Evolutionary conservation across 1,140 invertebrate genomes (phyloP).

Genomic region (Lasioglossum baleicum): DNA sequence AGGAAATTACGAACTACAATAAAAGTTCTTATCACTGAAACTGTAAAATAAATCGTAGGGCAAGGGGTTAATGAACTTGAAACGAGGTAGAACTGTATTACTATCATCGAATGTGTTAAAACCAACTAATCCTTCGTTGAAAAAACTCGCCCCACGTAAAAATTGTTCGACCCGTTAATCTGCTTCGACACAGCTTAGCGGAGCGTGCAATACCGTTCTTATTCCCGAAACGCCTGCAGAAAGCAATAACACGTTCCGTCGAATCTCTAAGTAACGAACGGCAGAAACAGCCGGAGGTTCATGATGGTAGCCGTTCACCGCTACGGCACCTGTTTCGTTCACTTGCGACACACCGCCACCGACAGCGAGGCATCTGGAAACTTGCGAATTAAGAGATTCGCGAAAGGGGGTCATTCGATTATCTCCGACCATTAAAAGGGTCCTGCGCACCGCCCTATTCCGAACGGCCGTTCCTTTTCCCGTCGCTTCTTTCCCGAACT

Average conservation of each 20-base stretch:
- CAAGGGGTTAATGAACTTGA: no score
- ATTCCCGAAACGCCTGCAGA: neutral
- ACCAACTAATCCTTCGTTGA: no score
- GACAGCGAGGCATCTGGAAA: slow-evolving; percentile 56
- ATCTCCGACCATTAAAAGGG: slow-evolving; percentile 69
- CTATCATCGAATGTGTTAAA: no score
- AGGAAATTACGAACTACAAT: no score
- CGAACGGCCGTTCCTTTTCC: slow-evolving; percentile 26
- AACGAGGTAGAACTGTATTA: no score
- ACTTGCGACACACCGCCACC: neutral
- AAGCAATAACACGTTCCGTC: neutral
- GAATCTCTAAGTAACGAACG: neutral
- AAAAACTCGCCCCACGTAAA: no score
- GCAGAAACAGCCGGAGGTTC: slow-evolving; percentile 14
- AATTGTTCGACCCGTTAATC: no score
- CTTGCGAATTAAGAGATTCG: slow-evolving; percentile 70
- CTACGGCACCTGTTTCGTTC: slow-evolving; percentile 47
- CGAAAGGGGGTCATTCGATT: slow-evolving; percentile 65
- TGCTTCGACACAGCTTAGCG: no score
- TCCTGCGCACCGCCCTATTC: slow-evolving; percentile 18
- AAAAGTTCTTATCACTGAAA: no score
- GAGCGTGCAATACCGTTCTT: no score
- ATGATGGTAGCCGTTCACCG: slow-evolving; percentile 5
- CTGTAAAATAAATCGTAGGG: no score
- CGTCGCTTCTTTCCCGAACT: slow-evolving; percentile 66